Base-by-base conservation (phyloP, 2,797 vertebrate species). In the Simalia tracyae region DNA sequence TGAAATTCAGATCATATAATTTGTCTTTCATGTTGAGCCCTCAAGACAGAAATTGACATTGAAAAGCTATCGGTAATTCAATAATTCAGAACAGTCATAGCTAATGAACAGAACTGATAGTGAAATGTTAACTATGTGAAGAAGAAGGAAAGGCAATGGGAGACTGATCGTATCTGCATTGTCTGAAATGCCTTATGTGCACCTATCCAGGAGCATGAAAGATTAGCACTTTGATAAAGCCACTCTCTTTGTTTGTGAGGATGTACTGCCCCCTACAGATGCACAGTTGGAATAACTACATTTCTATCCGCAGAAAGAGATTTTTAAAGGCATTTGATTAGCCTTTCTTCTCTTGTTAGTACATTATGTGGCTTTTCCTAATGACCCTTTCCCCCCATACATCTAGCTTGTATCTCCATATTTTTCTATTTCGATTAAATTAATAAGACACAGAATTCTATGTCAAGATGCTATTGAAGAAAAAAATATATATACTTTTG, bases 221-320 rank as follows among this genome's bases (percentile, higher is more conserved):
- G 66, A 11, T 56, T 57, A 42, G 86, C 9, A 17, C 1, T n/a
- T 54, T 87, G 19, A 9, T 15, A 59, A 22, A 81, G 22, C 42
- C 42, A 31, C 60, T 91, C n/a, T 57, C 9, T n/a, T 85, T 89
- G 19, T 86, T 17, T 89, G 61, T 68, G 56, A 86, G 54, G 91
- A 89, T 72, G 84, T 50, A 57, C 64, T 56, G 57, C 88, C 84
- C 88, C n/a, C 88, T 92, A 87, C 54, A 46, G 91, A 54, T 31
- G 24, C 14, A 61, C 2, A 2, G 15, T 63, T 22, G 24, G 63
- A 86, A 89, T 92, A 22, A 31, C 64, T 50, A 46, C 14, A 19
- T 15, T 61, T 46, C 28, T 3, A 42, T 61, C 57, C 24, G 19
- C n/a, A 63, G 46, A 26, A 87, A 42, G 5, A n/a, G 36, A 63